phyloP scores from a whole-genome alignment of 2,797 vertebrate genomes.

The Stomatorhinus walkeri region DNA sequence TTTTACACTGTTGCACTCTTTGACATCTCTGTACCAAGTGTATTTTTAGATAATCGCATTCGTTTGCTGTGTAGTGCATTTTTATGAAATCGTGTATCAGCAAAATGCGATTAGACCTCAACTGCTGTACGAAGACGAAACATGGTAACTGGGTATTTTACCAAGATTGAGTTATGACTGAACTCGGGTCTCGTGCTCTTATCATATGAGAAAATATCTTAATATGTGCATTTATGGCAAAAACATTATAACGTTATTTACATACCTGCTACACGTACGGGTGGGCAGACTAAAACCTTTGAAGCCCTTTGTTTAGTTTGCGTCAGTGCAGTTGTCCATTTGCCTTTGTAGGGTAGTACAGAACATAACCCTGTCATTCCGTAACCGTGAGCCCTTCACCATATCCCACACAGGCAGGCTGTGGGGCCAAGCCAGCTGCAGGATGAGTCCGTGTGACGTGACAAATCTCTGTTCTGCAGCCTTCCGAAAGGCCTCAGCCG shows the following conservation, averaged over 20 bases:
- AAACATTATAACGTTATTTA: neutral
- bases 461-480: constrained; percentile 70
- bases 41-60: neutral
- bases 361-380: neutral
- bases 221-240: neutral
- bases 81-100: neutral
- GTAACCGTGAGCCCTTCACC: neutral
- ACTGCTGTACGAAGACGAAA: neutral
- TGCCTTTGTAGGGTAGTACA: neutral
- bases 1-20: neutral
- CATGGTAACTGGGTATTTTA: neutral
- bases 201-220: neutral
- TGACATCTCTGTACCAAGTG: neutral
- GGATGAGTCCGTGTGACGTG: constrained; percentile 73
- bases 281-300: neutral
- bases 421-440: constrained; percentile 51
- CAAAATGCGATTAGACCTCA: neutral
- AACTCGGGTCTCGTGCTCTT: neutral
- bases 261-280: neutral
- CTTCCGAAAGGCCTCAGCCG: constrained; percentile 49
- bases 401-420: constrained; percentile 48
- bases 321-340: neutral
- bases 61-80: neutral
- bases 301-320: neutral
- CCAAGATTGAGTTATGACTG: neutral